Evolutionary conservation across 2,888 invertebrate species (phyloP).

Genomic region (Pandemis corylana): DNA sequence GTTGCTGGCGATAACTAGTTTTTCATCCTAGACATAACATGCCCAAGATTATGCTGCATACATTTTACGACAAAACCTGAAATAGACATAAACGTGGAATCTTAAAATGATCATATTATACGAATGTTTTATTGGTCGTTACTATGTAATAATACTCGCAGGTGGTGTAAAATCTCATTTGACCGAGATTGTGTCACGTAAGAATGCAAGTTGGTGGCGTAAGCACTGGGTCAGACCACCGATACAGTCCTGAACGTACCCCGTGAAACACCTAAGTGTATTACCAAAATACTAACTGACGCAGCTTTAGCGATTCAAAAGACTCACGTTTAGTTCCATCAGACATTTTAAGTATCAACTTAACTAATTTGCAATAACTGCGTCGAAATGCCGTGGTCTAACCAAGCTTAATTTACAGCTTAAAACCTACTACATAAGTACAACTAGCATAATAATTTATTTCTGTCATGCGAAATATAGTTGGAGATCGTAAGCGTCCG

Average conservation of each 20-base stretch:
- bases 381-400: no score
- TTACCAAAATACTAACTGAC: no score
- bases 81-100: conserved; percentile 33
- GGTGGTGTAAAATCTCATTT: conserved; percentile 4
- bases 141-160: conserved; percentile 11
- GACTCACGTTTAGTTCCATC: no score
- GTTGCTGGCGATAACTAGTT: conserved; percentile 31
- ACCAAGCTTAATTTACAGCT: no score
- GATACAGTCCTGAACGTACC: not conserved
- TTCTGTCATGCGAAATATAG: no score
- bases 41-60: conserved; percentile 26
- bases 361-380: no score
- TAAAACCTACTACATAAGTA: no score
- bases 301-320: no score
- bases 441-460: no score
- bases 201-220: not conserved
- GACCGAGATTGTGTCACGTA: not conserved
- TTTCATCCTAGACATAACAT: conserved; percentile 36
- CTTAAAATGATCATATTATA: conserved; percentile 13
- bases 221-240: not conserved
- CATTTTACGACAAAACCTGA: conserved; percentile 34
- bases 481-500: no score
- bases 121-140: conserved; percentile 14
- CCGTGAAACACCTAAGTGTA: not conserved
- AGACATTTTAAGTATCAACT: no score